A percentile compares a stretch with the other conserved stretches of the same genome.
phyloP scores from a whole-genome alignment of 2,888 invertebrate genomes.

The Lomographa bimaculata region DNA sequence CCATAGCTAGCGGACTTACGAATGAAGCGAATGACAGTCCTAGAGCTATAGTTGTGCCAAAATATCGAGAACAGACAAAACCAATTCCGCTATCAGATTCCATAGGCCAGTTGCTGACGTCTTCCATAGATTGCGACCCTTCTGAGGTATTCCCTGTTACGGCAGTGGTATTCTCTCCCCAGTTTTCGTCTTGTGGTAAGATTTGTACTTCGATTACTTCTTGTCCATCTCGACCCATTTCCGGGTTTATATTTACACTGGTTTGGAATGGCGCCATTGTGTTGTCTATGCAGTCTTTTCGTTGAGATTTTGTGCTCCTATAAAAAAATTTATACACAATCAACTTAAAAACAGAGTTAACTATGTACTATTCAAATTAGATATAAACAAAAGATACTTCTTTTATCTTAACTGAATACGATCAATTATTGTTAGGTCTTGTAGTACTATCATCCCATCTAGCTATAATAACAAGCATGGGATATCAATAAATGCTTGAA shows the following conservation, averaged over 20 bases:
- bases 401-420: too few species aligned
- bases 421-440: too few species aligned
- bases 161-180: conserved; percentile 99
- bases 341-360: too few species aligned
- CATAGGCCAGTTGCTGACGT: conserved; percentile 92
- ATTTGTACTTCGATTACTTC: conserved; percentile 98
- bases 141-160: conserved; percentile 98
- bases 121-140: conserved; percentile 96
- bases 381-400: too few species aligned
- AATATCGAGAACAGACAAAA: conserved; percentile 91
- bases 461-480: too few species aligned
- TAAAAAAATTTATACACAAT: too few species aligned
- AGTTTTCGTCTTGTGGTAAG: conserved; percentile 97
- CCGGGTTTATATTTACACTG: conserved; percentile 91
- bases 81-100: conserved; percentile 88
- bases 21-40: conserved; percentile 93
- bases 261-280: conserved; percentile 95
- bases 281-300: conserved; percentile 84
- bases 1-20: conserved; percentile 97
- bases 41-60: conserved; percentile 91
- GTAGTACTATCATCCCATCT: too few species aligned
- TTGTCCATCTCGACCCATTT: conserved; percentile 90
- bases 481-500: too few species aligned
- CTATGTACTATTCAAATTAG: too few species aligned
- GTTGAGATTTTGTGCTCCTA: conserved; percentile 86